These are phyloP conservation scores for Hydriomena furcata DNA, from an alignment of 2,888 invertebrate species.

Conservation along the genomic window DNA sequence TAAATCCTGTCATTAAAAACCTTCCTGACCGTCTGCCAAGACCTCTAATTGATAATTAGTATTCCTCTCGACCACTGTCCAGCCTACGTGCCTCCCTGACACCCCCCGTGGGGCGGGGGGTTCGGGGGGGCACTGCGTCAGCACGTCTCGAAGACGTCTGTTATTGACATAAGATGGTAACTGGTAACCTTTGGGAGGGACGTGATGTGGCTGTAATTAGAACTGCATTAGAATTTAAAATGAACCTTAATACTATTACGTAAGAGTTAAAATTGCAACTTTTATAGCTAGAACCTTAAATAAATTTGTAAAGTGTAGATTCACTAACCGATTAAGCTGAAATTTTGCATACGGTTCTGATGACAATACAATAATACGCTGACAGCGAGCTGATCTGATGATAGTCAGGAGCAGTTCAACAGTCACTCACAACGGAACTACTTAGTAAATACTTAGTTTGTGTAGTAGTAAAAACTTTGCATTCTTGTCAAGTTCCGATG, in stretches of 20 bases:
- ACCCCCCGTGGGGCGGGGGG: constrained; percentile 35
- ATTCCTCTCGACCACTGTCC: constrained; percentile 64
- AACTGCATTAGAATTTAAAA: constrained; percentile 26
- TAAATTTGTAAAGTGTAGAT: too few species aligned
- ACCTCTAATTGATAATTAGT: constrained; percentile 75
- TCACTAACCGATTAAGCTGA: too few species aligned
- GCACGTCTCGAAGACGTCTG: constrained; percentile 63
- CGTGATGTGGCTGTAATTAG: constrained; percentile 50
- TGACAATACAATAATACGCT: too few species aligned
- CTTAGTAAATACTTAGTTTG: too few species aligned
- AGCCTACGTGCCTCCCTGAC: constrained; percentile 63
- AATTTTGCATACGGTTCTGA: too few species aligned
- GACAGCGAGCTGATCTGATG: too few species aligned
- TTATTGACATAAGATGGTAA: constrained; percentile 60
- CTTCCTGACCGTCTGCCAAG: constrained; percentile 41
- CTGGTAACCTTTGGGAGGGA: constrained; percentile 56
- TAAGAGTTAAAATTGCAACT: constrained; percentile 4
- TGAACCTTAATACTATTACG: constrained; percentile 13
- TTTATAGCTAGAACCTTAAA: not conserved
- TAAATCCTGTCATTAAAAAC: constrained; percentile 32
- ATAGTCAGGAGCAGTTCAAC: too few species aligned
- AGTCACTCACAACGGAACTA: too few species aligned
- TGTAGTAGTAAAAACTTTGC: too few species aligned
- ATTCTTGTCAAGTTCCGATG: too few species aligned
- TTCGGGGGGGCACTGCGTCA: constrained; percentile 44